Evolutionary conservation across 1,140 invertebrate species (phyloP).

Genomic region (Drosophila repletoides): DNA sequence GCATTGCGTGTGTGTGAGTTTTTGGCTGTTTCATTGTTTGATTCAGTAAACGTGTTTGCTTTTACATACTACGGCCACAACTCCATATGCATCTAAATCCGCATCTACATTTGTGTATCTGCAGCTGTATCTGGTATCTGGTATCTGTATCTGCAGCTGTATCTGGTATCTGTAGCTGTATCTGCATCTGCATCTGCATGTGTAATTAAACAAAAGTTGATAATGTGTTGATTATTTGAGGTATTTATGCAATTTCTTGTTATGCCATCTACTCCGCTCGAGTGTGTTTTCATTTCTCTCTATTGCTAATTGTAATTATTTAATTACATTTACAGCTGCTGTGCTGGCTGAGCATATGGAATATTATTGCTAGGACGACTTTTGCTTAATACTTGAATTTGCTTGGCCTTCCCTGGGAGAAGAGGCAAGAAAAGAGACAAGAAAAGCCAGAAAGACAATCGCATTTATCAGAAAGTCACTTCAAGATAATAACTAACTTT

Average conservation of each 20-base stretch:
- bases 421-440: background rate
- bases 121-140: constrained; percentile 15
- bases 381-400: background rate
- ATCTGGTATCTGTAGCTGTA: constrained; percentile 12
- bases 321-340: constrained; percentile 63
- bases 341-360: background rate
- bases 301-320: constrained; percentile 62
- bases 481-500: constrained; percentile 11
- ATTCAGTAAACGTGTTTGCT: constrained; percentile 1
- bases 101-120: constrained; percentile 12
- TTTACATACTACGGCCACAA: background rate
- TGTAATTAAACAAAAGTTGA: constrained; percentile 75
- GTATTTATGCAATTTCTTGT: constrained; percentile 61
- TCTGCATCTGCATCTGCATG: constrained; percentile 24
- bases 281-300: constrained; percentile 17
- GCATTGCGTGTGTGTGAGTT: background rate
- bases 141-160: constrained; percentile 7
- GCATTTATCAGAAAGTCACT: constrained; percentile 1
- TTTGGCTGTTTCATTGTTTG: background rate
- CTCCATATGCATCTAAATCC: background rate
- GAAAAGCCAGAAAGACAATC: background rate
- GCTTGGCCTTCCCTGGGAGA: background rate
- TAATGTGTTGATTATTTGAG: constrained; percentile 76
- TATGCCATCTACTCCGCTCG: background rate
- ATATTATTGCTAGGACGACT: background rate